Conservation (phyloP, 2,797 vertebrate genomes). For the Limosa lapponica region DNA sequence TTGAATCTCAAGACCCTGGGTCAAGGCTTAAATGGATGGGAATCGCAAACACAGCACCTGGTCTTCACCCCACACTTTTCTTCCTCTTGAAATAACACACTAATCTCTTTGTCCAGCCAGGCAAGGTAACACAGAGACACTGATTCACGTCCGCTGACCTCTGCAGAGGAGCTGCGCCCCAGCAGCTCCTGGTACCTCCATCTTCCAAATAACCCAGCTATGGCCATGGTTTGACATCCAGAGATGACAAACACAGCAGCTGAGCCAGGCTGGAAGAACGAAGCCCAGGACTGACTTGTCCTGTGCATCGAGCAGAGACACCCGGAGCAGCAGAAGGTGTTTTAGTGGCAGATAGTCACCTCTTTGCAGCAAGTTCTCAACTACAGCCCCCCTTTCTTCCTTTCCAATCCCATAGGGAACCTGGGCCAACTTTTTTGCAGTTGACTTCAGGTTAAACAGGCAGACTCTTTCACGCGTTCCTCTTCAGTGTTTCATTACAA, state of each 20-base stretch:
- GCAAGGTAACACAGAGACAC: accelerated
- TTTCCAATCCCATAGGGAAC: neutral
- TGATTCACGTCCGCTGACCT: accelerated
- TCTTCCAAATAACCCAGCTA: neutral
- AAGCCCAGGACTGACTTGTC: no score
- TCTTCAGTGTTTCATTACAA: neutral
- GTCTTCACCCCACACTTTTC: neutral
- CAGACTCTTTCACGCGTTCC: neutral
- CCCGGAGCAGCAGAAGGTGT: neutral
- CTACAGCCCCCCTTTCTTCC: neutral
- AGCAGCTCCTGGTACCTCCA: neutral
- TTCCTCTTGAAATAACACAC: neutral
- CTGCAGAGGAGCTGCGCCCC: no score
- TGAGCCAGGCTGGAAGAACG: neutral
- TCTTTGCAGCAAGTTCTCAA: neutral
- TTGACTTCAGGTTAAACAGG: neutral
- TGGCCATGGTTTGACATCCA: accelerated
- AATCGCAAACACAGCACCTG: neutral
- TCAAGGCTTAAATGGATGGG: neutral
- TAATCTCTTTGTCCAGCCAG: accelerated
- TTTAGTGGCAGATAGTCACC: neutral
- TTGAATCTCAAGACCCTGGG: no score
- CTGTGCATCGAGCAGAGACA: neutral
- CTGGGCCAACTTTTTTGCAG: neutral
- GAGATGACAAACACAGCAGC: neutral